phyloP scores from a whole-genome alignment of 2,113 vertebrate genomes.

The Hydrolagus affinis region DNA sequence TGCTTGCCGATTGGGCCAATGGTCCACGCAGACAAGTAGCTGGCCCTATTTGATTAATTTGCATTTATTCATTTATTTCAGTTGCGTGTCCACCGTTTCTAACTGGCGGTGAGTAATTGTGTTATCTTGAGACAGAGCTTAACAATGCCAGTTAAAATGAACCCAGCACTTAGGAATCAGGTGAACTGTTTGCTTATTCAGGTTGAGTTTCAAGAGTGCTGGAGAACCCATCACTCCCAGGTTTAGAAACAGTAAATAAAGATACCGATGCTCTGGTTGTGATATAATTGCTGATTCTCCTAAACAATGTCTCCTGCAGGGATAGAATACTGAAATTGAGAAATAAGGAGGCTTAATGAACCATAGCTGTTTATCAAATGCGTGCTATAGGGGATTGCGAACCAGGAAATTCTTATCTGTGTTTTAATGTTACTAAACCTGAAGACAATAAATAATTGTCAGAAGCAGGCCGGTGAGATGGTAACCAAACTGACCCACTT shows the following conservation, averaged over 20 bases:
- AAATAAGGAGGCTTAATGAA: background rate
- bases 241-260: too few species aligned
- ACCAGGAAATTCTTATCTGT: background rate
- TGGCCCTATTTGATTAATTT: conserved; percentile 20
- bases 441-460: too few species aligned
- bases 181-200: background rate
- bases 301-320: too few species aligned
- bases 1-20: conserved; percentile 51
- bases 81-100: background rate
- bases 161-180: background rate
- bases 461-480: too few species aligned
- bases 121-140: background rate
- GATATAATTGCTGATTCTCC: too few species aligned
- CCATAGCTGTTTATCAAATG: background rate
- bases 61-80: conserved; percentile 20
- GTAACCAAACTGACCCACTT: too few species aligned
- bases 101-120: background rate
- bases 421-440: background rate
- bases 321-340: too few species aligned
- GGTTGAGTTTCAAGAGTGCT: background rate
- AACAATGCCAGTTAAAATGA: background rate
- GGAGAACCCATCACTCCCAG: too few species aligned
- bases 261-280: too few species aligned
- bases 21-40: conserved; percentile 24
- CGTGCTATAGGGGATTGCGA: background rate